Evolutionary conservation across 2,113 vertebrate genomes (phyloP), one percentile per base, ranked within the genome.

Genomic region (Myiozetetes cayanensis): DNA sequence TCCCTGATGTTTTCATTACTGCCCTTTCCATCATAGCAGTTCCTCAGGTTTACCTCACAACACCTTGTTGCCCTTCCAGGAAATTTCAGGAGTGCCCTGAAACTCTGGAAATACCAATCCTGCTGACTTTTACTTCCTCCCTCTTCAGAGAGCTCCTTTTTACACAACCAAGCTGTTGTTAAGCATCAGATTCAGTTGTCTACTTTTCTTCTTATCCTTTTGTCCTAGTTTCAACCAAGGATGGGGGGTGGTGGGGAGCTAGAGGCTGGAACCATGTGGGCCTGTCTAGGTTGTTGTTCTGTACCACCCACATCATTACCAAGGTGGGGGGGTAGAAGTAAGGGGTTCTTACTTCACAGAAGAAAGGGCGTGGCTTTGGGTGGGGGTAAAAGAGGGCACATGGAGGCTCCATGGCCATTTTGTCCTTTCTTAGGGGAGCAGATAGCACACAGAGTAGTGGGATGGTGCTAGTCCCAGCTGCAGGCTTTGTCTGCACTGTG

Each of bases 181-280:
- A 56, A n/a, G 19, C 30, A 10, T 1, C 1, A 59, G 35, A 44
- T 58, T 61, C 14, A 10, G 27, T 14, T 53, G 15, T 65, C 53
- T 65, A 0, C 28, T 46, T 85, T 58, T 61, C 33, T 52, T 52
- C 44, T 68, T 47, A 47, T 67, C 11, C 23, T 86, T 68, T 47
- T 53, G 46, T 22, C 16, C 24, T 53, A 31, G 20, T 35, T 68
- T 35, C 17, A 14, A 46, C 24, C 62, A 41, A 46, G 46, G 16
- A n/a, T 46, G 16, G 39, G 16, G 0, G 2, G 37, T 6, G 19
- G 31, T 14, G 16, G 8, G 44, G 18, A 9, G 18, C 7, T 24
- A 46, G 53, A 75, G 20, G 30, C 46, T 53, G 39, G 10, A 35
- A 21, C 23, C 30, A 7, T 41, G 39, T 68, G 24, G 33, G 8